phyloP scores from a whole-genome alignment of 1,140 invertebrate species.

The honey bee (Apis mellifera) region Amel_HAv3.1 CM009946.2:2705001-2705500 shows the following conservation, averaged over 20 bases:
- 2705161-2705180: constrained; percentile 90
- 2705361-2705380: too few species aligned
- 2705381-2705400: not conserved
- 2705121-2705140: constrained; percentile 80
- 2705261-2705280: not conserved
- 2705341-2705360: too few species aligned
- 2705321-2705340: too few species aligned
- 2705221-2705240: constrained; percentile 89
- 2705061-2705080: constrained; percentile 19
- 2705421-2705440: constrained; percentile 90
- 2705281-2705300: too few species aligned
- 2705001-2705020: not conserved
- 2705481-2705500: constrained; percentile 90
- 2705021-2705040: not conserved
- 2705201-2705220: constrained; percentile 92
- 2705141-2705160: constrained; percentile 92
- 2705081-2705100: constrained; percentile 47
- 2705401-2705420: constrained; percentile 81
- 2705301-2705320: too few species aligned
- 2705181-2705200: constrained; percentile 88
- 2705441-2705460: constrained; percentile 91
- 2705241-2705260: constrained; percentile 87
- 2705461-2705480: constrained; percentile 89
- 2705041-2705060: constrained; percentile 23
- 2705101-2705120: constrained; percentile 59